Percentiles rank a stretch among this genome's conserved stretches.
Evolutionary conservation across 2,888 invertebrate species (phyloP).

Genomic region (Thymelicus acteon): DNA sequence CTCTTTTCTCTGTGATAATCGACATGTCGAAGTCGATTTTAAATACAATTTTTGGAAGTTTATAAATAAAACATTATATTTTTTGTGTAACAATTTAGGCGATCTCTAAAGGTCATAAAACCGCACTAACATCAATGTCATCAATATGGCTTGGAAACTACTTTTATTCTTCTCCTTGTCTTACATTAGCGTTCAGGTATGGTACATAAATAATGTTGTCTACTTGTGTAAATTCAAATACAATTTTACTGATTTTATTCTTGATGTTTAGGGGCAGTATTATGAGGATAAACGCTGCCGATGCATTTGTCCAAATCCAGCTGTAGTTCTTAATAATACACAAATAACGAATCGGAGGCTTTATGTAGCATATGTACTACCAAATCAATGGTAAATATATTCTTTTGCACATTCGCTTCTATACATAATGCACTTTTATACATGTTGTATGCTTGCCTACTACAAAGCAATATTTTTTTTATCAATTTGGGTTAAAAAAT

Average conservation of each 20-base stretch:
- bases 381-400: conserved; percentile 87
- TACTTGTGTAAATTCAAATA: no score
- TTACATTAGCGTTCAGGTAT: conserved; percentile 14
- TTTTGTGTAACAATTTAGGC: no score
- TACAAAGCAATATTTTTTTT: no score
- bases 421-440: no score
- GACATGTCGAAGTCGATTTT: no score
- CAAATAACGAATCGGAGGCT: conserved; percentile 83
- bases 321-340: conserved; percentile 85
- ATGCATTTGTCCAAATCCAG: conserved; percentile 91
- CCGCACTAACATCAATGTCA: conserved; percentile 1
- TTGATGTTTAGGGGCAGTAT: conserved; percentile 82
- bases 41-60: no score
- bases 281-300: conserved; percentile 93
- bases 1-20: no score
- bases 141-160: conserved; percentile 21
- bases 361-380: conserved; percentile 90
- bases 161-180: background rate
- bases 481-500: no score
- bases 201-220: no score
- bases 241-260: background rate
- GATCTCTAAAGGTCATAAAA: background rate
- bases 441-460: no score
- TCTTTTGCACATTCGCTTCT: background rate
- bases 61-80: no score